A percentile compares a stretch with the other conserved stretches of the same genome.
Evolutionary conservation across 2,113 vertebrate genomes (phyloP).

Genomic region (Python bivittatus): DNA sequence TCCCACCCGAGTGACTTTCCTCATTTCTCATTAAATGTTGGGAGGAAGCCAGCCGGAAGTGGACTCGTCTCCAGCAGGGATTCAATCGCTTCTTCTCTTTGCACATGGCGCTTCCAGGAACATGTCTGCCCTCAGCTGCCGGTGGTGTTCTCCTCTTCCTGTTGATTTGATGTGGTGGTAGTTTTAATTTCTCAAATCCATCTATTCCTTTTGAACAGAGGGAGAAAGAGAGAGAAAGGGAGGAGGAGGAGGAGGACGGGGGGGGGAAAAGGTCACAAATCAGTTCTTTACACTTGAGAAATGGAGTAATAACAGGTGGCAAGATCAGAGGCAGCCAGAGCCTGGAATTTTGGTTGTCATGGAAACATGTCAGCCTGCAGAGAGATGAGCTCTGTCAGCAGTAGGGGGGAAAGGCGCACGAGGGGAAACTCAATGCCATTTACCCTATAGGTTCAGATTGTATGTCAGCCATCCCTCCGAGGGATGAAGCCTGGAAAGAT

Average conservation of each 20-base stretch:
- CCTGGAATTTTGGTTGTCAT: constrained; percentile 67
- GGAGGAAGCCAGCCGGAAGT: constrained; percentile 16
- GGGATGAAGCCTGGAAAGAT: background rate
- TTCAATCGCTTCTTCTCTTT: constrained; percentile 43
- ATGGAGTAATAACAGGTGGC: constrained; percentile 77
- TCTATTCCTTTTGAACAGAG: constrained; percentile 54
- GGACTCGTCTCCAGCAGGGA: constrained; percentile 46
- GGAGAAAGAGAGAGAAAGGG: background rate
- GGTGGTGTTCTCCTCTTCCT: constrained; percentile 14
- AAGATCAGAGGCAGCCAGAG: constrained; percentile 69
- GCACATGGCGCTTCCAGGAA: constrained; percentile 30
- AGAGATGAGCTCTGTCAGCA: constrained; percentile 60
- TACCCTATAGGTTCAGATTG: constrained; percentile 43
- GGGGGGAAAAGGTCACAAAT: constrained; percentile 21
- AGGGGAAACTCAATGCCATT: constrained; percentile 42
- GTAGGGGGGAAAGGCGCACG: background rate
- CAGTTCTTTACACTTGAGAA: constrained; percentile 68
- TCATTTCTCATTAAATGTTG: constrained; percentile 42
- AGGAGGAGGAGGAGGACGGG: background rate
- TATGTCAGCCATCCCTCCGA: constrained; percentile 34
- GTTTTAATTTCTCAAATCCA: background rate
- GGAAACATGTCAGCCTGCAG: constrained; percentile 73
- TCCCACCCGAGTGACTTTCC: background rate
- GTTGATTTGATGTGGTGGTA: background rate
- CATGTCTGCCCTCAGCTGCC: background rate